These are phyloP conservation scores for Muraenolepis orangiensis DNA, from an alignment of 2,797 vertebrate species.

Conservation along the genomic window DNA sequence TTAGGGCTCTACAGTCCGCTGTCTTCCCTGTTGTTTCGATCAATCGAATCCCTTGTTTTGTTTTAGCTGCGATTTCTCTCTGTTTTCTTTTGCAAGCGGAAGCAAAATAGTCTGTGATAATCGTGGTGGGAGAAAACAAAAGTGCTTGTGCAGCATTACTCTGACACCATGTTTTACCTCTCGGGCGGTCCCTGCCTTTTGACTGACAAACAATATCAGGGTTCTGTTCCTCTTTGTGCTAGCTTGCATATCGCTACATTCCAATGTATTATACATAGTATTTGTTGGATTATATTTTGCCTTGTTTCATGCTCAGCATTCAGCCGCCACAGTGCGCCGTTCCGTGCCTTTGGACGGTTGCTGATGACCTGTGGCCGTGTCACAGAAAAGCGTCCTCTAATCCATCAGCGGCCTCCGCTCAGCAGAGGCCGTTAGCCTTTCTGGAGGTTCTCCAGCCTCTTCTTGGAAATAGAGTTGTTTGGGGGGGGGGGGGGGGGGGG, in stretches of 20 bases:
- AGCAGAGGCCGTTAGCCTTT: background rate
- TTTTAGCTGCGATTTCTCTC: background rate
- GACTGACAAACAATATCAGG: conserved; percentile 1
- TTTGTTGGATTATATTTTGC: background rate
- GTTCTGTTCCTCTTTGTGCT: background rate
- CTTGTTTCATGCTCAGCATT: background rate
- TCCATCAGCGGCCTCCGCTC: conserved; percentile 35
- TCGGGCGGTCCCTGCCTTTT: background rate
- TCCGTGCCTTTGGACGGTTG: conserved; percentile 5
- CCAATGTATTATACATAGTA: background rate
- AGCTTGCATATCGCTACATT: background rate
- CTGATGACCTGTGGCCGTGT: conserved; percentile 20
- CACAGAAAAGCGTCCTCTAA: conserved; percentile 34
- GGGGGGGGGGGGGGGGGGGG: too few relatives aligned
- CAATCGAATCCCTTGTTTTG: background rate
- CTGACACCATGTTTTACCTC: background rate
- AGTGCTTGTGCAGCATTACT: background rate
- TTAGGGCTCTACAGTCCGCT: background rate
- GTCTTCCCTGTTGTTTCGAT: background rate
- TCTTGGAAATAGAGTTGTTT: background rate
- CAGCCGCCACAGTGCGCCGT: background rate
- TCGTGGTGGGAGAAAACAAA: background rate
- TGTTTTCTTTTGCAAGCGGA: background rate
- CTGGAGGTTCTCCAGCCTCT: conserved; percentile 14
- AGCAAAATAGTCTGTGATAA: background rate